A percentile compares a stretch with the other conserved stretches of the same genome.
Conservation (phyloP, 2,113 vertebrate species). For the Columba livia region DNA sequence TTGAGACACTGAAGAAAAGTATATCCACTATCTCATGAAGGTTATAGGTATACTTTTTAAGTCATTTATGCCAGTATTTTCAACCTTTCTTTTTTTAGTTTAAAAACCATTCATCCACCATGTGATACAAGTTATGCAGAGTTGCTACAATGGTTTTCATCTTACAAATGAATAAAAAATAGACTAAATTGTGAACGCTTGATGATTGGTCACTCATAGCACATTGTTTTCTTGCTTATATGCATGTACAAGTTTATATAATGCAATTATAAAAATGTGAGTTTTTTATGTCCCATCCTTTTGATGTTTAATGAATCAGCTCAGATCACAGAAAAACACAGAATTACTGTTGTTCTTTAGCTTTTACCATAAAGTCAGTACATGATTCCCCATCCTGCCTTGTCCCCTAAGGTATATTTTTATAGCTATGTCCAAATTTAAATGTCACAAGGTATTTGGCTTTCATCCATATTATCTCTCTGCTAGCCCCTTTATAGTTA, state of each 20-base stretch:
- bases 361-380: neutral
- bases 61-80: neutral
- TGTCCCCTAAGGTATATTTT: neutral
- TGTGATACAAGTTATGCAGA: neutral
- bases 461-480: neutral
- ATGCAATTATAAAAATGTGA: neutral
- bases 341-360: neutral
- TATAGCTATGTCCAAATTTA: neutral
- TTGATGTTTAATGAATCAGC: neutral
- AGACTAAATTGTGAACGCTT: neutral
- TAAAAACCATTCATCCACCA: fast-evolving
- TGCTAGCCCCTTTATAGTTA: neutral
- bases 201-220: neutral
- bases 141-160: neutral
- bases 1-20: neutral
- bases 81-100: neutral
- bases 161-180: neutral
- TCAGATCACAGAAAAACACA: neutral
- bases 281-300: neutral
- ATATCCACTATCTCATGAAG: neutral
- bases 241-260: neutral
- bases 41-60: neutral
- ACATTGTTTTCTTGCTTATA: neutral
- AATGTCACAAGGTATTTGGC: neutral
- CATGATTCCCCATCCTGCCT: neutral